Conservation (phyloP, 2,888 invertebrate genomes). For the Heliconius charithonia region DNA sequence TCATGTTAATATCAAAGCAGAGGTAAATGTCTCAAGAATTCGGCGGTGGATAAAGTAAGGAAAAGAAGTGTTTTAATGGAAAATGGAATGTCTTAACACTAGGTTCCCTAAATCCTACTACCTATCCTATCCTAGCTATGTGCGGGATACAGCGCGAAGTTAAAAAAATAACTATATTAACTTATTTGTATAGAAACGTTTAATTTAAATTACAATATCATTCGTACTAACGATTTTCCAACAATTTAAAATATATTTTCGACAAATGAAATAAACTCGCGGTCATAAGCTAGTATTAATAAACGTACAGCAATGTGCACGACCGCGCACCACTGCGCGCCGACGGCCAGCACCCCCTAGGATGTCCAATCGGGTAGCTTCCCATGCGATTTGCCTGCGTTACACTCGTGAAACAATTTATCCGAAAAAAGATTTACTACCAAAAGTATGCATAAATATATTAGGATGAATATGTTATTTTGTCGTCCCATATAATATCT, state of each 20-base stretch:
- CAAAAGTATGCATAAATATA: conserved; percentile 22
- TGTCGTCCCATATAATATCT: background rate
- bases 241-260: background rate
- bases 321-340: conserved; percentile 41
- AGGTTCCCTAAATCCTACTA: no score
- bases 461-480: conserved; percentile 11
- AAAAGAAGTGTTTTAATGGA: no score
- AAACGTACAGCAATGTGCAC: conserved; percentile 37
- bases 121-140: no score
- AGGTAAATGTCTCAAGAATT: no score
- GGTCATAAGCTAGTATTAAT: conserved; percentile 32
- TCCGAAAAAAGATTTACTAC: conserved; percentile 37
- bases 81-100: no score
- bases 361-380: conserved; percentile 48
- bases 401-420: conserved; percentile 41
- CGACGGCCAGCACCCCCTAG: conserved; percentile 40
- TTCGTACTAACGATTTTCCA: background rate
- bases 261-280: conserved; percentile 28
- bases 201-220: background rate
- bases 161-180: no score
- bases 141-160: no score
- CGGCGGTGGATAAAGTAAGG: no score
- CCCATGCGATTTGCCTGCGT: conserved; percentile 47
- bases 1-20: no score
- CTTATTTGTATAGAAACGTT: background rate